Percentiles rank a stretch among this genome's conserved stretches.
Conservation (phyloP, 2,113 vertebrate genomes). For the Nipponia nippon region DNA sequence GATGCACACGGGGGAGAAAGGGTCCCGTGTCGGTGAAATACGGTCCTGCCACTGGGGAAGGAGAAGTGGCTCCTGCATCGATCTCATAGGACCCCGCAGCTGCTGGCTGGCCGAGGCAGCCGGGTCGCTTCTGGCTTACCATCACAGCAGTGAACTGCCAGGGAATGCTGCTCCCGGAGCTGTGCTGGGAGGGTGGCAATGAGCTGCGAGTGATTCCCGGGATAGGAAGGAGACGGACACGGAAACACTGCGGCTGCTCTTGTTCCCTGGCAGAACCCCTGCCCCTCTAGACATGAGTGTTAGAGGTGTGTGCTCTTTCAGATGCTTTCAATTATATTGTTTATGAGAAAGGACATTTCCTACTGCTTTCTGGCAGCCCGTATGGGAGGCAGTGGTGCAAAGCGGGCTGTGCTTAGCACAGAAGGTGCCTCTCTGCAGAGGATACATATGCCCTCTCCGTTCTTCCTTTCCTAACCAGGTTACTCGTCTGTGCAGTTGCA, state of each 20-base stretch:
- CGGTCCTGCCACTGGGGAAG: background rate
- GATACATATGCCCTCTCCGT: fast-evolving
- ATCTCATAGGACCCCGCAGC: background rate
- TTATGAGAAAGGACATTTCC: background rate
- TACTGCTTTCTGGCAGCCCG: background rate
- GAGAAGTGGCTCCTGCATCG: background rate
- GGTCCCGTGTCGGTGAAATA: background rate
- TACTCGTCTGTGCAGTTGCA: background rate
- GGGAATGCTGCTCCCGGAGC: background rate
- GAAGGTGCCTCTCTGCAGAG: background rate
- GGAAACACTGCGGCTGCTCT: background rate
- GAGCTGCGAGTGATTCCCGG: too few relatives aligned
- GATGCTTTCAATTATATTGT: background rate
- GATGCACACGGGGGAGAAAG: fast-evolving
- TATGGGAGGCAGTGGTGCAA: background rate
- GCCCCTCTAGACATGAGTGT: background rate
- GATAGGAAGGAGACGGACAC: background rate
- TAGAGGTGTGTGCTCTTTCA: background rate
- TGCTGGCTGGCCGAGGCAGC: background rate
- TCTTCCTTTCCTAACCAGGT: background rate
- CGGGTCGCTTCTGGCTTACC: background rate
- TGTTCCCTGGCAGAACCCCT: background rate
- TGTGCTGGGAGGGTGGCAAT: background rate
- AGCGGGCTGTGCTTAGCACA: background rate
- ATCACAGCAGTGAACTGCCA: background rate